Evolutionary conservation across 2,113 vertebrate species (phyloP).

Genomic region (Tragelaphus strepsiceros): DNA sequence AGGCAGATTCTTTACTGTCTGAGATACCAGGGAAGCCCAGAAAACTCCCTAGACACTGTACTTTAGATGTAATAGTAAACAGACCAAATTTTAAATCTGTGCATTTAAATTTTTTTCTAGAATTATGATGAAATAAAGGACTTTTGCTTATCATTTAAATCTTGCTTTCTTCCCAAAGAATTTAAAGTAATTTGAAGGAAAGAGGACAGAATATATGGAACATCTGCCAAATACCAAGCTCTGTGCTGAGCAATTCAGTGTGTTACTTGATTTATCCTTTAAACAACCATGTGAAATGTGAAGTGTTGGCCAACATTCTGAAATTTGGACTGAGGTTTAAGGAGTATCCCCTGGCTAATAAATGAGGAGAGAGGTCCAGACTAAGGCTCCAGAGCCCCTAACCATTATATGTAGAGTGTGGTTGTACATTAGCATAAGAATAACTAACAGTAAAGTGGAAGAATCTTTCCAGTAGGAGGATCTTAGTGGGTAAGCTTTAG

Average conservation of each 20-base stretch:
- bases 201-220: background rate
- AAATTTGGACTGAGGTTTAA: background rate
- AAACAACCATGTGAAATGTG: background rate
- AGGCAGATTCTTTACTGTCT: background rate
- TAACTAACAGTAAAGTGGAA: background rate
- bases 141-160: slow-evolving; percentile 12
- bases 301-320: background rate
- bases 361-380: background rate
- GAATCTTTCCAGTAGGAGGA: background rate
- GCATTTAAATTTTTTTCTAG: background rate
- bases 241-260: background rate
- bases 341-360: background rate
- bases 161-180: background rate
- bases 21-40: background rate
- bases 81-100: background rate
- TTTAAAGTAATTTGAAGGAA: slow-evolving; percentile 17
- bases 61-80: background rate
- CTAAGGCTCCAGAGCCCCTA: background rate
- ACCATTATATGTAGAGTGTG: background rate
- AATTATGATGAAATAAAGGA: slow-evolving; percentile 17
- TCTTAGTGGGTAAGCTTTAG: background rate
- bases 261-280: background rate
- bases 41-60: background rate
- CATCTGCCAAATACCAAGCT: background rate
- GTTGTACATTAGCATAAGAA: background rate